These are phyloP conservation scores for Tragopan temminckii DNA, from an alignment of 2,797 vertebrate genomes.

Conservation along the genomic window DNA sequence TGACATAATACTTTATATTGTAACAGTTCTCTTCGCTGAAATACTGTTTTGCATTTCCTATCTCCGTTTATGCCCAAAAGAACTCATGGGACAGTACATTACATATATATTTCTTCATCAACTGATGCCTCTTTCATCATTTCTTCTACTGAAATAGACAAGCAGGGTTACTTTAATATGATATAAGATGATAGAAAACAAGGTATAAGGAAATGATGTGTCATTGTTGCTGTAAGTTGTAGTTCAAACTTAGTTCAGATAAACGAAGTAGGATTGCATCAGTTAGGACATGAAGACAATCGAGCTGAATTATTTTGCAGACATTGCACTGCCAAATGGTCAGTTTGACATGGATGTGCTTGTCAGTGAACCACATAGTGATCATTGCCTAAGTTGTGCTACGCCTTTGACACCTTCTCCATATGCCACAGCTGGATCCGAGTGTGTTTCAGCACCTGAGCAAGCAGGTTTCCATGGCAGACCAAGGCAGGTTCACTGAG, in stretches of 20 bases:
- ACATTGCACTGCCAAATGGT: accelerated
- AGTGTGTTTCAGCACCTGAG: not conserved
- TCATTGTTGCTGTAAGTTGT: not conserved
- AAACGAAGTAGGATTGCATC: not conserved
- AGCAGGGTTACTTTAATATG: not conserved
- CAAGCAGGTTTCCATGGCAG: not conserved
- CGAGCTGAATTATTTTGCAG: not conserved
- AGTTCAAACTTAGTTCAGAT: not conserved
- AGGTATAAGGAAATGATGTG: not conserved
- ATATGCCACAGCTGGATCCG: not conserved
- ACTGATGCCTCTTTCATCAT: not conserved
- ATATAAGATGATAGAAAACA: not conserved
- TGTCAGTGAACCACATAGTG: not conserved
- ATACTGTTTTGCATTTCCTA: not conserved
- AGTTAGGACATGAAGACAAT: not conserved
- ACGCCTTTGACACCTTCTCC: not conserved
- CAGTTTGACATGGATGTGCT: not conserved
- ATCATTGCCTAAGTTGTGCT: not conserved
- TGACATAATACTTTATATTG: not conserved
- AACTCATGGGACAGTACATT: not conserved
- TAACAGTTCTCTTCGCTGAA: not conserved
- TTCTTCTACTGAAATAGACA: not conserved
- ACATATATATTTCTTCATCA: not conserved
- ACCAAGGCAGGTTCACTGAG: not conserved
- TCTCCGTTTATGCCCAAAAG: not conserved